Evolutionary conservation across 2,888 invertebrate genomes (phyloP).

Genomic region (Drosophila peninsularis): DNA sequence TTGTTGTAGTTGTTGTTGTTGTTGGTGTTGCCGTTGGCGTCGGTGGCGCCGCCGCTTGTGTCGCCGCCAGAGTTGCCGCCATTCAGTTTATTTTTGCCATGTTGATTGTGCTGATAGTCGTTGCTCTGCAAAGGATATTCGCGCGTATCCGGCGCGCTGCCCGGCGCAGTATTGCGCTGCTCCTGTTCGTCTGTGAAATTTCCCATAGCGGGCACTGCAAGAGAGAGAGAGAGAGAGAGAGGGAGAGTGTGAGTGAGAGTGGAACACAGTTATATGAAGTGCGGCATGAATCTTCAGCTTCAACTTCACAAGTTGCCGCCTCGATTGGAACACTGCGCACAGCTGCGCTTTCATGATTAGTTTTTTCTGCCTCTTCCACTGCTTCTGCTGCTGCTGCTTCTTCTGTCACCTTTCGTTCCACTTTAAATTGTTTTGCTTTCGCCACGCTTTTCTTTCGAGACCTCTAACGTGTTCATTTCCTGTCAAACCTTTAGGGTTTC

Average conservation of each 20-base stretch:
- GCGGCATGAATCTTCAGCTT: slow-evolving; percentile 27
- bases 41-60: slow-evolving; percentile 57
- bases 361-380: slow-evolving; percentile 31
- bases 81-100: slow-evolving; percentile 74
- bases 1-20: slow-evolving; percentile 78
- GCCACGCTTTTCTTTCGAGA: slow-evolving; percentile 62
- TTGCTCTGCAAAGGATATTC: slow-evolving; percentile 89
- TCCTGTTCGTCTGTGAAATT: slow-evolving; percentile 88
- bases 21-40: slow-evolving; percentile 41
- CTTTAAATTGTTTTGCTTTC: slow-evolving; percentile 70
- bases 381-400: slow-evolving; percentile 5
- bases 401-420: slow-evolving; percentile 68
- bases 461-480: slow-evolving; percentile 64
- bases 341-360: slow-evolving; percentile 71
- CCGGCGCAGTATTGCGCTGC: slow-evolving; percentile 73
- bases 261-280: slow-evolving; percentile 1
- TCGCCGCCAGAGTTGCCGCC: slow-evolving; percentile 52
- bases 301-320: slow-evolving; percentile 67
- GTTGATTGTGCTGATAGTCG: slow-evolving; percentile 86
- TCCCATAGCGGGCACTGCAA: slow-evolving; percentile 86
- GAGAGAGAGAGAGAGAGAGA: slow-evolving; percentile 16
- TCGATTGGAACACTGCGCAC: slow-evolving; percentile 39
- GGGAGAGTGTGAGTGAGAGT: not conserved
- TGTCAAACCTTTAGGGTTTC: slow-evolving; percentile 47
- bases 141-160: slow-evolving; percentile 85